Percentiles rank a stretch among this genome's conserved stretches.
Conservation (phyloP, 2,888 invertebrate species). For the Automeris io region DNA sequence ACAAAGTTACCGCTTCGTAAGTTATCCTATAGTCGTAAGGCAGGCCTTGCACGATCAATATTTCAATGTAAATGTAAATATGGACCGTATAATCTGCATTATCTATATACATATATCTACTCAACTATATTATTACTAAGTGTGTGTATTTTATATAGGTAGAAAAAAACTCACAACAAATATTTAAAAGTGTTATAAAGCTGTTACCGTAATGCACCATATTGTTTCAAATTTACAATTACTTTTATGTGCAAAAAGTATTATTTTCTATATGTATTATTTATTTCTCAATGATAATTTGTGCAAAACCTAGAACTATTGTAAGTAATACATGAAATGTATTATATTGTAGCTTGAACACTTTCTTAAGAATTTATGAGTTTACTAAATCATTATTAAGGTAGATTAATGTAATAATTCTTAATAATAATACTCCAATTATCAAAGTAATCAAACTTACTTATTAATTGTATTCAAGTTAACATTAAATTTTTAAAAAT, state of each 20-base stretch:
- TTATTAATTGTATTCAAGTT: too few relatives aligned
- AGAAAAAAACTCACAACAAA: not conserved
- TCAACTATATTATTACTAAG: slow-evolving; percentile 17
- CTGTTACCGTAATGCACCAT: not conserved
- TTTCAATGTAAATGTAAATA: slow-evolving; percentile 13
- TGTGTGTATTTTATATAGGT: not conserved
- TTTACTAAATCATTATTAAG: too few relatives aligned
- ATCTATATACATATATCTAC: slow-evolving; percentile 34
- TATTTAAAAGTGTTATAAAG: slow-evolving; percentile 1
- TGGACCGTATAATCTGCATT: slow-evolving; percentile 7
- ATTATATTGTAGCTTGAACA: too few relatives aligned
- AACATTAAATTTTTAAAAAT: too few relatives aligned
- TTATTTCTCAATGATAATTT: not conserved
- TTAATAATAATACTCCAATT: too few relatives aligned
- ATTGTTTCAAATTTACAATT: not conserved
- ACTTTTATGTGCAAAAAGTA: not conserved
- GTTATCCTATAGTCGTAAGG: slow-evolving; percentile 32
- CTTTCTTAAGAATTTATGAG: too few relatives aligned
- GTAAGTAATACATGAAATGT: not conserved
- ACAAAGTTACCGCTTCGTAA: slow-evolving; percentile 41
- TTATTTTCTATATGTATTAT: not conserved
- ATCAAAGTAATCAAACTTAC: too few relatives aligned
- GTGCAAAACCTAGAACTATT: not conserved
- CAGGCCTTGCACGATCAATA: slow-evolving; percentile 36
- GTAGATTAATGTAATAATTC: not conserved